Evolutionary conservation across 2,113 vertebrate species (phyloP).

Genomic region (Baryphthengus martii): DNA sequence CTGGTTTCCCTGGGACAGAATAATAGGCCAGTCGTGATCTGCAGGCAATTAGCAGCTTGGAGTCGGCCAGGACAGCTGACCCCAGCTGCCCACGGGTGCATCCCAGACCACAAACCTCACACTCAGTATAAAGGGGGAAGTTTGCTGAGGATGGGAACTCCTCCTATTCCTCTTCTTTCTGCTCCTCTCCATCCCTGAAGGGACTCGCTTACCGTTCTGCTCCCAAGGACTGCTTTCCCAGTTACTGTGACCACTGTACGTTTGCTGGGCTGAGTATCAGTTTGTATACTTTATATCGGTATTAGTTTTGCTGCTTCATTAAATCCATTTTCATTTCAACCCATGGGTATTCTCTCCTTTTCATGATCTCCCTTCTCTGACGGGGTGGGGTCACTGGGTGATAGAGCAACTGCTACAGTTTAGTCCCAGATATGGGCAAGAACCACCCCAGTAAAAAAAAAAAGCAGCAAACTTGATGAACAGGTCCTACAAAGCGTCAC

Average conservation of each 20-base stretch:
- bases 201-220: too few relatives aligned
- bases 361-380: background rate
- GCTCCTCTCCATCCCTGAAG: background rate
- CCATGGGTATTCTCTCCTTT: background rate
- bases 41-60: background rate
- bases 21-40: background rate
- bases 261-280: background rate
- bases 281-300: background rate
- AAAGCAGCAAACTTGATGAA: background rate
- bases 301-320: background rate
- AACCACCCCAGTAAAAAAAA: background rate
- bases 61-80: background rate
- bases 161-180: background rate
- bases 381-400: background rate
- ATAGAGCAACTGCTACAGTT: background rate
- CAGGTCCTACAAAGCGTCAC: background rate
- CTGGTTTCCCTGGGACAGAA: background rate
- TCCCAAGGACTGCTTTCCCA: background rate
- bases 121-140: background rate
- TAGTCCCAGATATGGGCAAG: background rate
- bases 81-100: background rate
- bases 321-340: background rate
- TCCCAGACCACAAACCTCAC: background rate
- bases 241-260: background rate
- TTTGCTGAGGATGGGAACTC: background rate